These are phyloP conservation scores for Garrulus glandarius DNA, from an alignment of 2,797 vertebrate genomes.

Conservation along the genomic window DNA sequence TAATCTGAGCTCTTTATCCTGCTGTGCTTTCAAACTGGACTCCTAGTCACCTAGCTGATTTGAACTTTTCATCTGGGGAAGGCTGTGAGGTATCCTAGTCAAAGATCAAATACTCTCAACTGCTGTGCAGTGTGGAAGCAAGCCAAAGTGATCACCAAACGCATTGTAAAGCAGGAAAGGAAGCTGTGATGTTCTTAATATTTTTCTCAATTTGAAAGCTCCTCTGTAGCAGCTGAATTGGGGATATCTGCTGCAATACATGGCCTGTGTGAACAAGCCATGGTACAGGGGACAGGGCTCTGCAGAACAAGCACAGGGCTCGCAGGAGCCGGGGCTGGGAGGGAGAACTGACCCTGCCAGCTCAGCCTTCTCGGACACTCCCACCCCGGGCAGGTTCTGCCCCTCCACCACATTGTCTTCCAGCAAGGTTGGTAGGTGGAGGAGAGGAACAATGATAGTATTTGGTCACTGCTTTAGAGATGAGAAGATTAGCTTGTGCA, in stretches of 20 bases:
- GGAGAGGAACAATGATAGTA: neutral
- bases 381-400: fast-evolving
- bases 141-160: slow-evolving; percentile 9
- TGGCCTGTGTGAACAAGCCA: neutral
- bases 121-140: neutral
- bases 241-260: neutral
- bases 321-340: fast-evolving
- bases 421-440: neutral
- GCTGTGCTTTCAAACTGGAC: slow-evolving; percentile 53
- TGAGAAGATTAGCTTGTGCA: neutral
- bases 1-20: slow-evolving; percentile 61
- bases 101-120: slow-evolving; percentile 49
- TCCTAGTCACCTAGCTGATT: slow-evolving; percentile 30
- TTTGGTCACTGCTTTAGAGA: neutral
- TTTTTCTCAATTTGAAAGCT: neutral
- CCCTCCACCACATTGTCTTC: no score
- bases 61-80: slow-evolving; percentile 47
- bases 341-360: neutral
- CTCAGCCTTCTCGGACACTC: fast-evolving
- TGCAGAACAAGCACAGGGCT: neutral
- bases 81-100: slow-evolving; percentile 17
- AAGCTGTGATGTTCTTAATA: neutral
- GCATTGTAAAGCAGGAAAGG: neutral
- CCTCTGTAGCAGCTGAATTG: neutral
- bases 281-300: neutral